Percentiles rank a stretch among this genome's conserved stretches.
phyloP scores from a whole-genome alignment of 2,888 invertebrate species.

The Amiota mariae region DNA sequence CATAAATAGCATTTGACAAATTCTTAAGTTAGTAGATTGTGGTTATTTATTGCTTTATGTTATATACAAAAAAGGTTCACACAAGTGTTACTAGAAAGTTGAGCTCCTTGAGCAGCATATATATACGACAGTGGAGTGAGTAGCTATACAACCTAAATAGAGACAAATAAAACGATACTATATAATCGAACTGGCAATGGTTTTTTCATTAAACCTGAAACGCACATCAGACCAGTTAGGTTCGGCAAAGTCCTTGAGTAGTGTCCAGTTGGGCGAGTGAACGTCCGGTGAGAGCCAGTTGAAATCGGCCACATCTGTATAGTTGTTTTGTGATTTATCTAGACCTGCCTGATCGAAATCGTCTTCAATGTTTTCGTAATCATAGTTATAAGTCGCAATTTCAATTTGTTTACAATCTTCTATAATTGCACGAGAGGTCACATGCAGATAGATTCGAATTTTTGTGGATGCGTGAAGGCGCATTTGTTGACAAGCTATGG shows the following conservation, averaged over 20 bases:
- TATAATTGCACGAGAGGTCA: slow-evolving; percentile 94
- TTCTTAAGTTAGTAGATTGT: background rate
- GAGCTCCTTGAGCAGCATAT: slow-evolving; percentile 51
- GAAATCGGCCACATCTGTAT: slow-evolving; percentile 92
- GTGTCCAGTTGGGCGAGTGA: slow-evolving; percentile 88
- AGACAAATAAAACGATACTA: slow-evolving; percentile 53
- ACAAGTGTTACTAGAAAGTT: slow-evolving; percentile 29
- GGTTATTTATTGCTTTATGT: slow-evolving; percentile 42
- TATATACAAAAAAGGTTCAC: slow-evolving; percentile 46
- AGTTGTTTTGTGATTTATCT: slow-evolving; percentile 83
- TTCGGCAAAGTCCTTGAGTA: slow-evolving; percentile 57
- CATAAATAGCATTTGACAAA: background rate
- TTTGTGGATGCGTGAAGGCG: slow-evolving; percentile 87
- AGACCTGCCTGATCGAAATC: slow-evolving; percentile 85
- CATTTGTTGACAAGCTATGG: slow-evolving; percentile 93
- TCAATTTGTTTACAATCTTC: slow-evolving; percentile 88
- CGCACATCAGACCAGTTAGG: slow-evolving; percentile 67
- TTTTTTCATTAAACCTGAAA: slow-evolving; percentile 56
- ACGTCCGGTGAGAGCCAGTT: slow-evolving; percentile 93
- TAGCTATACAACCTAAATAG: slow-evolving; percentile 33
- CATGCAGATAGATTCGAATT: slow-evolving; percentile 90
- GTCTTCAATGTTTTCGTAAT: slow-evolving; percentile 82
- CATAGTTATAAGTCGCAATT: slow-evolving; percentile 89
- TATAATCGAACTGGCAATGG: slow-evolving; percentile 44
- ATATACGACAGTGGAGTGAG: slow-evolving; percentile 35